Conservation (phyloP, 2,797 vertebrate genomes). For the Tauraco hartlaubi region DNA sequence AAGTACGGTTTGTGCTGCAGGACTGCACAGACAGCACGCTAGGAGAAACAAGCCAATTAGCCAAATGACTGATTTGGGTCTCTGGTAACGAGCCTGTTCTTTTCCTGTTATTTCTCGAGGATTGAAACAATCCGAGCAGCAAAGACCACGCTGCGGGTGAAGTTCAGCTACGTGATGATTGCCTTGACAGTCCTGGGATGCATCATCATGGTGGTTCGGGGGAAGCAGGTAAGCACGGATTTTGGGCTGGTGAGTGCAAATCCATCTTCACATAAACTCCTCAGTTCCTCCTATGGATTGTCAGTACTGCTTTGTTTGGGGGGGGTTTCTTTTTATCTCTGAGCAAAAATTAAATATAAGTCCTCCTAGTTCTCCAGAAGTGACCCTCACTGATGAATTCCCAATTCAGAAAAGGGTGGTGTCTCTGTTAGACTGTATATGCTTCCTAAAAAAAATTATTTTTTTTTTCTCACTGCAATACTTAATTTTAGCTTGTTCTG, state of each 20-base stretch:
- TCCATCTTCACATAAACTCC: background rate
- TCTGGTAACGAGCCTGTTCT: background rate
- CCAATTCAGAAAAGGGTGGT: background rate
- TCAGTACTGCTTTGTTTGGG: background rate
- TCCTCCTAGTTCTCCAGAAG: background rate
- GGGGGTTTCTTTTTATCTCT: background rate
- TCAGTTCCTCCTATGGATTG: background rate
- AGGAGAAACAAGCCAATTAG: background rate
- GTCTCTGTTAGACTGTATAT: background rate
- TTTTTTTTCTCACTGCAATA: background rate
- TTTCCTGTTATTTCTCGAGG: slow-evolving; percentile 72
- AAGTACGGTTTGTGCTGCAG: background rate
- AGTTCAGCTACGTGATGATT: slow-evolving; percentile 89
- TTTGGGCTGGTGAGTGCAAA: background rate
- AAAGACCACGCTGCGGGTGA: slow-evolving; percentile 88
- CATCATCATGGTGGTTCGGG: slow-evolving; percentile 81
- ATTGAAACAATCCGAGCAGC: slow-evolving; percentile 88
- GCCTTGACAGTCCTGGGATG: slow-evolving; percentile 84
- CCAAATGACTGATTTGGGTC: background rate
- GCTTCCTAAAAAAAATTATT: background rate
- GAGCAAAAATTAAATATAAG: background rate
- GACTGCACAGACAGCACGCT: background rate
- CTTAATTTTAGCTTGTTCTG: background rate
- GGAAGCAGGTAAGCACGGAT: slow-evolving; percentile 88
- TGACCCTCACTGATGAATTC: background rate